A percentile compares a stretch with the other conserved stretches of the same genome.
phyloP scores from a whole-genome alignment of 2,113 vertebrate species.

The Rhagologus leucostigma region DNA sequence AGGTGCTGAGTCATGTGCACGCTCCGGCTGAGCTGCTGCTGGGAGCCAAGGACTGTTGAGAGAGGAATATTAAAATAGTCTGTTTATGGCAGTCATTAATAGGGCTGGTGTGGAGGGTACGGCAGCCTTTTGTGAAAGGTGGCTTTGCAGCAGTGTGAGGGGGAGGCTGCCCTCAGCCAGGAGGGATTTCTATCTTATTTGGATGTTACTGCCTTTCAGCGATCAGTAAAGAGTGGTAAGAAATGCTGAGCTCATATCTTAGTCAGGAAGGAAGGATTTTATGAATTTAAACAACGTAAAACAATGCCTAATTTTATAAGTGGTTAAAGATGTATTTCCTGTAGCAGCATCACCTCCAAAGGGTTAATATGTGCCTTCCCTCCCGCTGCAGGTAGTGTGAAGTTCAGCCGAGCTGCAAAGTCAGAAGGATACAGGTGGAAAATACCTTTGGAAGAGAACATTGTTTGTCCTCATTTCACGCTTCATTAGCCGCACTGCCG shows the following conservation, averaged over 20 bases:
- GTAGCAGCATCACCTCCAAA: not conserved
- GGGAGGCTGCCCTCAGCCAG: not conserved
- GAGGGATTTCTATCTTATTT: not conserved
- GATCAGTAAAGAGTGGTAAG: not conserved
- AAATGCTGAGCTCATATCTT: not conserved
- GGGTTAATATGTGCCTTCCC: not conserved
- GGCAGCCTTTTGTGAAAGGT: not conserved
- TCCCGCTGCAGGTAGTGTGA: not conserved
- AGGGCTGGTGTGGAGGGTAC: not conserved
- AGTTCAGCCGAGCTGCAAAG: slow-evolving; percentile 1
- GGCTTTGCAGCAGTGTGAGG: not conserved
- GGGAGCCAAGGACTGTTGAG: slow-evolving; percentile 13
- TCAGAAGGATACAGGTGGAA: not conserved
- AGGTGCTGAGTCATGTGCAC: slow-evolving; percentile 43
- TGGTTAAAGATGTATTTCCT: not conserved
- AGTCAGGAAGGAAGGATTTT: not conserved
- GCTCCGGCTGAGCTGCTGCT: not conserved
- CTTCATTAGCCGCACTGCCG: not conserved
- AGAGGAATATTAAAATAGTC: slow-evolving; percentile 12
- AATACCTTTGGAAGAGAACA: slow-evolving; percentile 19
- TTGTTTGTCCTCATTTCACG: slow-evolving; percentile 48
- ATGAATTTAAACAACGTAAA: not conserved
- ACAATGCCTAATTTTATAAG: not conserved
- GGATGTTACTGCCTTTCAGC: not conserved
- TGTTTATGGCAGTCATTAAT: slow-evolving; percentile 27